A percentile compares a stretch with the other conserved stretches of the same genome.
Conservation (phyloP, 2,888 invertebrate genomes). For the Drosophila atripex region DNA sequence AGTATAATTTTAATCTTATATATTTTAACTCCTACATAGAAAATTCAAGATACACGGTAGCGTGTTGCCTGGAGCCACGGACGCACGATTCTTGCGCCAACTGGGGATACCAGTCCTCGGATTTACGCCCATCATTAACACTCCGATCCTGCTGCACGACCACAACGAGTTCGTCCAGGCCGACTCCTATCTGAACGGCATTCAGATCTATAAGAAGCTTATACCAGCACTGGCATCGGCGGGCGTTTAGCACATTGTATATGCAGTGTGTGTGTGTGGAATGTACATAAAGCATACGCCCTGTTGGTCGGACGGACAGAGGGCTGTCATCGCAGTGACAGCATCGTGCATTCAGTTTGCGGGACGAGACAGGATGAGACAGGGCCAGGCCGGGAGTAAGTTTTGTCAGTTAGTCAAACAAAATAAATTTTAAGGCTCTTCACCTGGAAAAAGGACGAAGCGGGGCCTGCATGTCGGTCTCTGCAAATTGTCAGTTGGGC, state of each 20-base stretch:
- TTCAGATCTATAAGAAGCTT: constrained; percentile 87
- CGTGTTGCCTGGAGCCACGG: constrained; percentile 91
- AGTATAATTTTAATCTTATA: background rate
- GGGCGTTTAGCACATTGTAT: background rate
- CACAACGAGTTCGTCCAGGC: constrained; percentile 94
- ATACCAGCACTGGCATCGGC: constrained; percentile 72
- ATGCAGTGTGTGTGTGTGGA: constrained; percentile 30
- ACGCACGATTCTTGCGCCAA: constrained; percentile 91
- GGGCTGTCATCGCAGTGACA: constrained; percentile 61
- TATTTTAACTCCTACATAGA: constrained; percentile 4
- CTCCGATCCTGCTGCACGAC: constrained; percentile 93
- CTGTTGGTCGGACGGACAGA: constrained; percentile 31
- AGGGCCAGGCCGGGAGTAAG: constrained; percentile 21
- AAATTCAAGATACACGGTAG: constrained; percentile 10
- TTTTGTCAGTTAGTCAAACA: constrained; percentile 52
- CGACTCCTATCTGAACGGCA: constrained; percentile 91
- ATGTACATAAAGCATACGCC: constrained; percentile 55
- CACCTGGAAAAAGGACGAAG: background rate
- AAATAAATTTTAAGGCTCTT: constrained; percentile 48
- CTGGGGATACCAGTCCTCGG: constrained; percentile 93
- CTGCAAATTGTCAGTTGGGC: constrained; percentile 67
- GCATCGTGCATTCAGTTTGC: constrained; percentile 20
- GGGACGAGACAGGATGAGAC: constrained; percentile 19
- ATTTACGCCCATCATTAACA: constrained; percentile 95
- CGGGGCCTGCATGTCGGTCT: constrained; percentile 49